These are phyloP conservation scores for Buathra laborator DNA, from an alignment of 2,888 invertebrate genomes.

Conservation along the genomic window DNA sequence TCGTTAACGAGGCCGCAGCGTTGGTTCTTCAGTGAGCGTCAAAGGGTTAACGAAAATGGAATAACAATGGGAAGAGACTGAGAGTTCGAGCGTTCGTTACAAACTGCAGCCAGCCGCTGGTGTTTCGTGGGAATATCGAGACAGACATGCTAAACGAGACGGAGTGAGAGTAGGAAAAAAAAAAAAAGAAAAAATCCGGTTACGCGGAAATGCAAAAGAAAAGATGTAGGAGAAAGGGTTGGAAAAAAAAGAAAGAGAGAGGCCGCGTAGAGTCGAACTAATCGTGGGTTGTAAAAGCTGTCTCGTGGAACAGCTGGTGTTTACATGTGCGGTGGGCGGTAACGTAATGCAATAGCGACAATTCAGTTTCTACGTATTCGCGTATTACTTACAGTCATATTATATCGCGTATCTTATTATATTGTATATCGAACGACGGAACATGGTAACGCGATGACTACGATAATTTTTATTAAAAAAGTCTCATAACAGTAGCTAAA, in stretches of 20 bases:
- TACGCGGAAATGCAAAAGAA: slow-evolving; percentile 28
- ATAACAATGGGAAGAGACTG: slow-evolving; percentile 3
- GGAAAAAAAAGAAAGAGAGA: slow-evolving; percentile 15
- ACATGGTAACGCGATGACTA: slow-evolving; percentile 7
- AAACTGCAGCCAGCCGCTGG: neutral
- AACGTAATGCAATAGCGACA: slow-evolving; percentile 44
- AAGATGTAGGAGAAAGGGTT: slow-evolving; percentile 24
- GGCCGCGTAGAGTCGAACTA: slow-evolving; percentile 22
- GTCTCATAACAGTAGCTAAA: neutral
- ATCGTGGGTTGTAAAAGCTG: slow-evolving; percentile 41
- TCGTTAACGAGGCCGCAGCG: neutral
- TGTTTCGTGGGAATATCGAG: neutral
- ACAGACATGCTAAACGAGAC: neutral
- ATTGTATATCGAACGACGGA: neutral
- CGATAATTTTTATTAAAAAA: neutral
- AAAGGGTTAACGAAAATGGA: slow-evolving; percentile 13
- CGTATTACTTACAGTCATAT: slow-evolving; percentile 9
- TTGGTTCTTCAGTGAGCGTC: neutral
- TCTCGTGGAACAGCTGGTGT: slow-evolving; percentile 39
- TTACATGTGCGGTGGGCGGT: slow-evolving; percentile 42
- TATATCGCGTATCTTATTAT: slow-evolving; percentile 7
- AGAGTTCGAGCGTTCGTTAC: neutral
- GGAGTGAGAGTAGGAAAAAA: slow-evolving; percentile 14
- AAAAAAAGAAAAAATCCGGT: neutral
- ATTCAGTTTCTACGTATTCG: slow-evolving; percentile 29